A percentile compares a stretch with the other conserved stretches of the same genome.
Evolutionary conservation across 2,888 invertebrate species (phyloP).

Genomic region (Periphyllus acericola): DNA sequence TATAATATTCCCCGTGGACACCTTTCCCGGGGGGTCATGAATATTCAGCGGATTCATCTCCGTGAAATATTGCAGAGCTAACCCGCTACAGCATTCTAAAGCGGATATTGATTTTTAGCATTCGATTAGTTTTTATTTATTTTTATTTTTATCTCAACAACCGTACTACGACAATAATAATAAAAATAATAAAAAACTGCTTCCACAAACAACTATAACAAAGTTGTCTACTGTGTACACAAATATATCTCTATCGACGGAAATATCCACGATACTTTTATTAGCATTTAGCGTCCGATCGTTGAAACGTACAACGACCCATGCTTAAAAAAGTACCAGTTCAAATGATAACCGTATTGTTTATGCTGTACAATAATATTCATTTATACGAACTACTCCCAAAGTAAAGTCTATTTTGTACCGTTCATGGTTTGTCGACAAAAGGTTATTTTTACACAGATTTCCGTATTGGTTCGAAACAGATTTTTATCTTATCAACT

Average conservation of each 20-base stretch:
- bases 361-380: no score
- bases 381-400: no score
- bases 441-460: background rate
- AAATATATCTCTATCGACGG: no score
- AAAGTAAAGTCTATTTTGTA: background rate
- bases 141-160: background rate
- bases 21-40: background rate
- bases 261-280: no score
- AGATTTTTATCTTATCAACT: background rate
- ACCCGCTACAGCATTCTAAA: background rate
- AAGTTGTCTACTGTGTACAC: no score
- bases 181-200: no score
- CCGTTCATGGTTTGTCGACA: background rate
- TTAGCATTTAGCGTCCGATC: no score
- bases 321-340: no score
- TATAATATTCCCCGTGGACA: background rate
- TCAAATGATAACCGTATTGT: no score
- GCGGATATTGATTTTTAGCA: background rate
- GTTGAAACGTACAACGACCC: no score
- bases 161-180: background rate
- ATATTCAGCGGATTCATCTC: conserved; percentile 27
- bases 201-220: no score
- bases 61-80: background rate
- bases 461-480: background rate
- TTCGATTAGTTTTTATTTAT: background rate